These are phyloP conservation scores for Apocrypta bakeri DNA, from an alignment of 1,140 invertebrate species.

Conservation along the genomic window DNA sequence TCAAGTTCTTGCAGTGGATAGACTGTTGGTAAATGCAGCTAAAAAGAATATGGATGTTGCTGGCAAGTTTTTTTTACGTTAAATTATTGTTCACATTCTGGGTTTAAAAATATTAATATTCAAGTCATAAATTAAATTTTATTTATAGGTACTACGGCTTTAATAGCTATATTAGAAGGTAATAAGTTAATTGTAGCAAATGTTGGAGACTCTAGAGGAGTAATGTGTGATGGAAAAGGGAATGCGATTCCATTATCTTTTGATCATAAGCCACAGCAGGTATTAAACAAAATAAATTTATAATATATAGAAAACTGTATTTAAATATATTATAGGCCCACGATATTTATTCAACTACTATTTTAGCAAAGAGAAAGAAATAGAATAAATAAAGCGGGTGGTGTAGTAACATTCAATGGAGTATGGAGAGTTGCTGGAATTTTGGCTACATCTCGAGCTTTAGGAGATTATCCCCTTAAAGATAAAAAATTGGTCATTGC, in stretches of 20 bases:
- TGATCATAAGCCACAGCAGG: constrained; percentile 97
- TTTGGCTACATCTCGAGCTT: constrained; percentile 93
- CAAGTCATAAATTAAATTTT: constrained; percentile 30
- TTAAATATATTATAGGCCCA: background rate
- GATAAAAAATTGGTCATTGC: constrained; percentile 95
- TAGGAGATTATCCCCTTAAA: constrained; percentile 97
- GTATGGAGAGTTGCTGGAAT: constrained; percentile 98
- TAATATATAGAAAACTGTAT: background rate
- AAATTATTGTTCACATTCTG: background rate
- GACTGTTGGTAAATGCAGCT: constrained; percentile 84
- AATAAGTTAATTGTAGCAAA: constrained; percentile 92
- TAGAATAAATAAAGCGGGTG: constrained; percentile 92
- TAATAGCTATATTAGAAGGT: constrained; percentile 90
- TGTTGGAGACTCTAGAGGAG: constrained; percentile 96
- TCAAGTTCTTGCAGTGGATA: constrained; percentile 88
- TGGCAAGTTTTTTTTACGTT: constrained; percentile 72
- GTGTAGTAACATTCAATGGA: constrained; percentile 95
- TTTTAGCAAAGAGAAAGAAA: constrained; percentile 87
- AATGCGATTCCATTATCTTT: constrained; percentile 94
- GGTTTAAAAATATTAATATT: constrained; percentile 32
- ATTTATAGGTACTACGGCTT: constrained; percentile 87
- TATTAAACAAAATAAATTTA: constrained; percentile 63
- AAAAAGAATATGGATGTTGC: constrained; percentile 90
- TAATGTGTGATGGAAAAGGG: constrained; percentile 93
- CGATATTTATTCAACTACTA: background rate